A percentile compares a stretch with the other conserved stretches of the same genome.
Evolutionary conservation across 2,797 vertebrate species (phyloP).

Genomic region (Hippopotamyrus pictus): DNA sequence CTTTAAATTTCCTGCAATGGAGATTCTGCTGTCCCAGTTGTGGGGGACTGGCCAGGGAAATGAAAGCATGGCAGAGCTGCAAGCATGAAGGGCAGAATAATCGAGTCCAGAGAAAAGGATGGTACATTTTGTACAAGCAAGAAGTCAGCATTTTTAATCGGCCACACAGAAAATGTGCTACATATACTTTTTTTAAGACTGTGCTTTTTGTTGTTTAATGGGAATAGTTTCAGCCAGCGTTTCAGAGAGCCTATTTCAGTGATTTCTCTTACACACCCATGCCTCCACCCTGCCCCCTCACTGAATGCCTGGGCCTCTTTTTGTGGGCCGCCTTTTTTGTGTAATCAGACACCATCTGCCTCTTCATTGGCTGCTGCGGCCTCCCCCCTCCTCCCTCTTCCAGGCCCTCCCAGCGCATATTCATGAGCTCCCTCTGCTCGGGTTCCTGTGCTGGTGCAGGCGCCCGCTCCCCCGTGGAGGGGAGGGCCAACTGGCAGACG

Average conservation of each 20-base stretch:
- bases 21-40: background rate
- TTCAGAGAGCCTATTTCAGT: constrained; percentile 11
- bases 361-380: constrained; percentile 57
- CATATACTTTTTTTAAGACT: background rate
- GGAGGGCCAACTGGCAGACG: constrained; percentile 59
- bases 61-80: constrained; percentile 8
- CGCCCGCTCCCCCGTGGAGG: constrained; percentile 51
- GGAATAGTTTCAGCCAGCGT: background rate
- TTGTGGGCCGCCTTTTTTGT: constrained; percentile 52
- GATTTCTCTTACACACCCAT: constrained; percentile 17
- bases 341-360: constrained; percentile 63
- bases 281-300: constrained; percentile 7
- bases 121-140: background rate
- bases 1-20: constrained; percentile 16
- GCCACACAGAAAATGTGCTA: background rate
- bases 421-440: constrained; percentile 59
- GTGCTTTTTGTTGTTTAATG: background rate
- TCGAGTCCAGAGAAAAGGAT: constrained; percentile 23
- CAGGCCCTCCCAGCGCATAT: constrained; percentile 57
- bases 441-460: constrained; percentile 48
- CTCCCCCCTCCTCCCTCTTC: constrained; percentile 58
- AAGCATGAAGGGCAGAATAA: constrained; percentile 19
- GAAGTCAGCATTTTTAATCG: constrained; percentile 7
- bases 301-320: constrained; percentile 44
- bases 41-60: constrained; percentile 14